Percentiles rank a stretch among this genome's conserved stretches.
Conservation (phyloP, 2,113 vertebrate species). For the Mustelus asterias region DNA sequence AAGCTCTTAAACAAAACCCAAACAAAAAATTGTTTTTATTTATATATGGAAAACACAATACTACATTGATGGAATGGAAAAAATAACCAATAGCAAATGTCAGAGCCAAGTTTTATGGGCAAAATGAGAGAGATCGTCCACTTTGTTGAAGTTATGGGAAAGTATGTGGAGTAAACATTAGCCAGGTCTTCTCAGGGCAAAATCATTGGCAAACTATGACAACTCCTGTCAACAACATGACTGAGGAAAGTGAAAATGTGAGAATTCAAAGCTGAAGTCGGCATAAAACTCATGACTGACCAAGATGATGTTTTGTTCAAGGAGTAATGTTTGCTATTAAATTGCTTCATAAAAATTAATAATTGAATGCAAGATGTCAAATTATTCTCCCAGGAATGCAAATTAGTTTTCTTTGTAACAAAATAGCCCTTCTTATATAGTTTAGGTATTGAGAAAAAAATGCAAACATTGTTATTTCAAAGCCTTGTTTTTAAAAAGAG, state of each 20-base stretch:
- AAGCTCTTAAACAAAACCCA: background rate
- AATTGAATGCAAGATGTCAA: background rate
- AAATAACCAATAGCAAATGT: background rate
- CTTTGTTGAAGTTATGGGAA: background rate
- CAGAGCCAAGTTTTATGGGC: background rate
- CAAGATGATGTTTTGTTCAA: background rate
- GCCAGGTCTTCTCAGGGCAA: no score
- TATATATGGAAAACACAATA: background rate
- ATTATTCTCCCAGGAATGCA: background rate
- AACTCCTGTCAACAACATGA: background rate
- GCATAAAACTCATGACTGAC: background rate
- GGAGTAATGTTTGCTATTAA: background rate
- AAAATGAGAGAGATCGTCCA: background rate
- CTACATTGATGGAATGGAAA: background rate
- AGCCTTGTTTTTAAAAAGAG: background rate
- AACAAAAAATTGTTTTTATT: background rate
- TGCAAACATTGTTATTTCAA: background rate
- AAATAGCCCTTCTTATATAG: background rate
- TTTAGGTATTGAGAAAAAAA: background rate
- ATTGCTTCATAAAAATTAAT: background rate
- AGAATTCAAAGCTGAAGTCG: background rate
- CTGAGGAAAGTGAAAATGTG: background rate
- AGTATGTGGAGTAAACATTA: background rate
- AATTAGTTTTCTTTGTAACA: background rate
- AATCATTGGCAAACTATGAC: background rate